These are phyloP conservation scores for Dilophus febrilis DNA, from an alignment of 2,888 invertebrate species.

Conservation along the genomic window DNA sequence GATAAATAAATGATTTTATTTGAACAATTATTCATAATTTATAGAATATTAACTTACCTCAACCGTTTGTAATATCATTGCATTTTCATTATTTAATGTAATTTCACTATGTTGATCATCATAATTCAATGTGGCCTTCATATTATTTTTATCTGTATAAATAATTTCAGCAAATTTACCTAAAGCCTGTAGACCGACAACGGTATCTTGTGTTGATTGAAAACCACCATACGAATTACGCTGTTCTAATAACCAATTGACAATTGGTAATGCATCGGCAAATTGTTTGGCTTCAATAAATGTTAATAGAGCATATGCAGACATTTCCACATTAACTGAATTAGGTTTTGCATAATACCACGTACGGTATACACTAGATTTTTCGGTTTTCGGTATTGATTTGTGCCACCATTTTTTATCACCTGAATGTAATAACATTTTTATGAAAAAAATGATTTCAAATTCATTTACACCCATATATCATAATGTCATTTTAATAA, in stretches of 20 bases:
- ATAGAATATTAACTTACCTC: conserved; percentile 35
- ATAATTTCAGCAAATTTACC: conserved; percentile 32
- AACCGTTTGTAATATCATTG: conserved; percentile 66
- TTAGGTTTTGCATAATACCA: conserved; percentile 36
- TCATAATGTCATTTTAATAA: too few relatives aligned
- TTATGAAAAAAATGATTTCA: too few relatives aligned
- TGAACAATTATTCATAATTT: too few relatives aligned
- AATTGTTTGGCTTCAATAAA: conserved; percentile 35
- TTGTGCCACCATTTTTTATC: conserved; percentile 64
- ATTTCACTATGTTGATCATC: conserved; percentile 23
- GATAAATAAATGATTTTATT: too few relatives aligned
- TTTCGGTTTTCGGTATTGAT: conserved; percentile 25
- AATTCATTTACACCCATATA: too few relatives aligned
- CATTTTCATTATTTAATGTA: conserved; percentile 55
- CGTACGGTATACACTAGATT: not conserved
- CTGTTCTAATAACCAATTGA: conserved; percentile 39
- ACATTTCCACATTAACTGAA: conserved; percentile 48
- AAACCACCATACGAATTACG: conserved; percentile 37
- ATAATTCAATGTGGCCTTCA: conserved; percentile 4
- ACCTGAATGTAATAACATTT: too few relatives aligned
- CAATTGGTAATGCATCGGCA: conserved; percentile 33
- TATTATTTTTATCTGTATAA: too few relatives aligned
- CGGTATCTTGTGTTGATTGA: conserved; percentile 42
- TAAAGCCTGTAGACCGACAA: conserved; percentile 41
- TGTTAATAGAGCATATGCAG: conserved; percentile 46